Evolutionary conservation across 2,113 vertebrate species (phyloP), one percentile per base, ranked within the genome.

Genomic region (Hemicordylus capensis): DNA sequence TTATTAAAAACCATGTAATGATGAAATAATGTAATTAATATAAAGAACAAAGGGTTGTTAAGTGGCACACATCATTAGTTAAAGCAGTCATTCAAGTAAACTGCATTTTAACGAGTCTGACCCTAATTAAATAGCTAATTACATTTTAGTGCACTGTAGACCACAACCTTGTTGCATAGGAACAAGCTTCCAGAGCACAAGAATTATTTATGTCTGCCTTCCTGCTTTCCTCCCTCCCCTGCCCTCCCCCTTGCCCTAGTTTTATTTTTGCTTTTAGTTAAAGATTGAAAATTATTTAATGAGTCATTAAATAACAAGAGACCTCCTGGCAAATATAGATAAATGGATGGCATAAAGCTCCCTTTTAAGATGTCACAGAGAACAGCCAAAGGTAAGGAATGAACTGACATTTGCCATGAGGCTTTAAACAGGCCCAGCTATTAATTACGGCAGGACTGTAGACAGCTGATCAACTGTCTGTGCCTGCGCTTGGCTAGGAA

Each of bases 61-160:
- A 92, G 54, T 2, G 42, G 88, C 76, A 94, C 89, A 85, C 84
- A 9, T 88, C 86, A 80, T 81, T 81, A 89, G 86, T 44, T 75
- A 79, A 64, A 80, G n/a, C 90, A 89, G 84, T 88, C 91, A 48
- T 31, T 87, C 87, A 84, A 56, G 31, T 63, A 90, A 94, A 87
- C 81, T 48, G 69, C 88, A 88, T 88, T 85, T 86, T 4, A 26
- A 92, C 89, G 84, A 84, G 24, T 0, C 82, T 84, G 92, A 95
- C 92, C 93, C 90, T 90, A 85, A 94, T 64, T 78, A 85, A 90
- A 84, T 48, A 84, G 84, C 88, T 95, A 93, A 95, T 94, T 89
- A 92, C 56, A 89, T 37, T 82, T 69, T 1, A 56, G 88, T 9
- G 75, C 31, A 56, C 46, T 31, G 88, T 12, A 79, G 64, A 14